A percentile compares a stretch with the other conserved stretches of the same genome.
These are phyloP conservation scores for Fregata magnificens DNA, from an alignment of 2,113 vertebrate genomes.

Conservation along the genomic window DNA sequence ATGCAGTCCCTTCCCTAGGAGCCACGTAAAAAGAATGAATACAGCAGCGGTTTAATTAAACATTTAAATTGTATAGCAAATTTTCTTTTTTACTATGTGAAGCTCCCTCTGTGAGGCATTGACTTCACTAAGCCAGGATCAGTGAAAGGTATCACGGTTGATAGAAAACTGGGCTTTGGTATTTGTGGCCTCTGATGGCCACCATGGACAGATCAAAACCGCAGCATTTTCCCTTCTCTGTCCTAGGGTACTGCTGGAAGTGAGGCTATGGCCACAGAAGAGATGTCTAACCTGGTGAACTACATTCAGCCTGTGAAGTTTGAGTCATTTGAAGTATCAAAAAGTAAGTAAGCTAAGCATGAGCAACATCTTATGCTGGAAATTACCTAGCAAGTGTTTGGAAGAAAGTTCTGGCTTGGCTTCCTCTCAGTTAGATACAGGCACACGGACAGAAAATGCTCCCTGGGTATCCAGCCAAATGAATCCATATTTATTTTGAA, in stretches of 20 bases:
- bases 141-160: not conserved
- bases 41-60: not conserved
- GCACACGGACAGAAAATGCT: not conserved
- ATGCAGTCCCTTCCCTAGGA: not conserved
- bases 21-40: not conserved
- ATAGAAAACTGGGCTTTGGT: not conserved
- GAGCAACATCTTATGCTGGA: not conserved
- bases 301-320: conserved; percentile 99
- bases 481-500: not conserved
- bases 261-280: conserved; percentile 94
- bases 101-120: not conserved
- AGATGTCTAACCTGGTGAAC: conserved; percentile 98
- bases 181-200: not conserved
- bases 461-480: not conserved
- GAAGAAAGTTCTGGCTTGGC: not conserved
- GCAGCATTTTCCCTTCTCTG: not conserved
- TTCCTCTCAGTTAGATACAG: not conserved
- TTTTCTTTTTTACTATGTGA: not conserved
- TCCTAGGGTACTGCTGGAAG: conserved; percentile 91
- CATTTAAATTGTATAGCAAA: not conserved
- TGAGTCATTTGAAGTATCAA: conserved; percentile 90
- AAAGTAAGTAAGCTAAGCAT: conserved; percentile 82
- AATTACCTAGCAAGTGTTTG: not conserved
- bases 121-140: not conserved
- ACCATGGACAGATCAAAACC: not conserved